Conservation (phyloP, 2,113 vertebrate genomes). For the Poeciliopsis occidentalis region DNA sequence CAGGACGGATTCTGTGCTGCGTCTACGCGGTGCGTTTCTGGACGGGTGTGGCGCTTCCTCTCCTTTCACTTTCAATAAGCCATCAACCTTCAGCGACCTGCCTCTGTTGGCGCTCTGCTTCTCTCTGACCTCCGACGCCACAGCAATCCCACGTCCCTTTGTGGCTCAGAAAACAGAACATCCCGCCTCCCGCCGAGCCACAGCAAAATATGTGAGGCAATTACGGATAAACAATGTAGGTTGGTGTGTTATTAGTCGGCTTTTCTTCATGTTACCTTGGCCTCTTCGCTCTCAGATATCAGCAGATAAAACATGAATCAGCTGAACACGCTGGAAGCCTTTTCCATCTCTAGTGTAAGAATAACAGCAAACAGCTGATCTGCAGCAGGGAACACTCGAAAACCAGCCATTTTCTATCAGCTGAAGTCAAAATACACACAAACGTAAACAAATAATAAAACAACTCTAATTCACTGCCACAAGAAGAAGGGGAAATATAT, state of each 20-base stretch:
- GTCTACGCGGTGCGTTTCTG: neutral
- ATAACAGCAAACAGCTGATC: too few relatives aligned
- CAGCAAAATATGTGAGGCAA: neutral
- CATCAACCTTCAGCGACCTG: neutral
- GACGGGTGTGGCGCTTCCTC: neutral
- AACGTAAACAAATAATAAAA: too few relatives aligned
- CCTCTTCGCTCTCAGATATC: neutral
- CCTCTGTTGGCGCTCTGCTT: neutral
- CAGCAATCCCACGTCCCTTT: neutral
- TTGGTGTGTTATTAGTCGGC: neutral
- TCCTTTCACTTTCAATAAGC: neutral
- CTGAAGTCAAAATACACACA: too few relatives aligned
- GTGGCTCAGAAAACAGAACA: neutral
- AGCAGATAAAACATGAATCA: neutral
- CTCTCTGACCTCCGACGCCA: neutral
- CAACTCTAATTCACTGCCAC: too few relatives aligned
- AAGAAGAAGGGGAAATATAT: too few relatives aligned
- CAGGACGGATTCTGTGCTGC: neutral
- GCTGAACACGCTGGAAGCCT: neutral
- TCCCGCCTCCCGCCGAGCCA: neutral
- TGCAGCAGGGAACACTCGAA: too few relatives aligned
- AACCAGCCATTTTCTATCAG: too few relatives aligned
- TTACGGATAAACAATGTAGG: neutral
- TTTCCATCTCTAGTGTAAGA: neutral
- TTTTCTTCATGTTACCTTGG: neutral